Evolutionary conservation across 2,888 invertebrate species (phyloP), one percentile per base, ranked within the genome.

Genomic region (Harpagoxenus sublaevis): DNA sequence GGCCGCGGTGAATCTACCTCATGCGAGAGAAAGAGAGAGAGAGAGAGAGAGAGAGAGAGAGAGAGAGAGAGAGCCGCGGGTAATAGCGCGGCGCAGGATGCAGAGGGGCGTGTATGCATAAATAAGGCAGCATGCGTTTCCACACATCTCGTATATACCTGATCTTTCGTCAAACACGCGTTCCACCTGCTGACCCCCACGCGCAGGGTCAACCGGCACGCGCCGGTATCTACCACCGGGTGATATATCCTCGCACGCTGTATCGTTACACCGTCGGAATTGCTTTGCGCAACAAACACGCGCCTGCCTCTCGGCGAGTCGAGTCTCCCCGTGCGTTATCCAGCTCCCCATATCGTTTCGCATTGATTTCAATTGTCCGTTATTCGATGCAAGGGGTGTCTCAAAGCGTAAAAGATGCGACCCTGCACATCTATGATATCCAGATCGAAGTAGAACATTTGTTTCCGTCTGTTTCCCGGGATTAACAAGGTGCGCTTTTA

Each of bases 171-270:
- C 78, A 83, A 88, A 85, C 73, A 77, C 84, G 79, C 74, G 87
- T 66, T 85, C 84, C 86, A 89, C 89, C 89, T 90, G 91, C 87
- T 74, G 85, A 84, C 82, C 85, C 28, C 45, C 66, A 68, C 73
- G 86, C 45, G 71, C 28, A 73, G 87, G 87, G 86, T 87, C 85
- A 87, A 70, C n/a, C 71, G 89, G 90, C 91, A 91, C 89, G 90
- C 89, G 90, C 89, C 91, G 75, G 55, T 51, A 84, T 86, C 83
- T 85, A 75, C 84, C 82, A 42, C 60, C 42, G 73, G 45, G 60
- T 73, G 75, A 75, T 65, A 60, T 75, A 48, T 75, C 35, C 45
- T 75, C 35, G 42, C 63, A 10, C 45, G 74, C 18, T 28, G 42
- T n/a, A 45, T 62, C 62, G 31, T 74, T 28, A 42, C 6, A 42